Evolutionary conservation across 1,140 invertebrate species (phyloP).

Genomic region (Aphidius gifuensis): DNA sequence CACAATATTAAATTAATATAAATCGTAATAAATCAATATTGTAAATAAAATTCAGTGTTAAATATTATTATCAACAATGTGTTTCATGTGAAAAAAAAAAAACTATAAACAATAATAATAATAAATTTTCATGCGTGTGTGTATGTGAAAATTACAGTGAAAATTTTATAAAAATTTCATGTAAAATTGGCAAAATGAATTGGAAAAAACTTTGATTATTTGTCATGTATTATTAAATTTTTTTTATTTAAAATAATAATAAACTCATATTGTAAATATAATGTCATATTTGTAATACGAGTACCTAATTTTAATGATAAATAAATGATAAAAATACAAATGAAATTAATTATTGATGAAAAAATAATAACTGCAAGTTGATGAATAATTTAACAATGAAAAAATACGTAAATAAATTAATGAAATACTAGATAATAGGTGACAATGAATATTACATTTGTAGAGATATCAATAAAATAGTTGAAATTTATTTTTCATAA

Average conservation of each 20-base stretch:
- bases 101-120: no score
- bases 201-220: no score
- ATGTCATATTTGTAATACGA: slow-evolving; percentile 24
- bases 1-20: no score
- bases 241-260: slow-evolving; percentile 13
- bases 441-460: slow-evolving; percentile 15
- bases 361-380: neutral
- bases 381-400: slow-evolving; percentile 14
- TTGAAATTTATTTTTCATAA: slow-evolving; percentile 20
- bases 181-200: neutral
- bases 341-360: slow-evolving; percentile 7
- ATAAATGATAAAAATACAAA: slow-evolving; percentile 12
- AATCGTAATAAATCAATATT: no score
- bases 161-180: slow-evolving; percentile 3
- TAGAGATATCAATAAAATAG: slow-evolving; percentile 15
- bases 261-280: slow-evolving; percentile 21
- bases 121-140: slow-evolving; percentile 24
- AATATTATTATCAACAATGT: no score
- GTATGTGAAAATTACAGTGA: slow-evolving; percentile 29
- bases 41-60: no score
- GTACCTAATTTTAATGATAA: slow-evolving; percentile 10
- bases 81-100: no score
- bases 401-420: neutral
- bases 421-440: slow-evolving; percentile 3
- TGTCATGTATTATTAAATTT: no score